Evolutionary conservation across 1,140 invertebrate species (phyloP).

Genomic region (Philopotamus ludificatus): DNA sequence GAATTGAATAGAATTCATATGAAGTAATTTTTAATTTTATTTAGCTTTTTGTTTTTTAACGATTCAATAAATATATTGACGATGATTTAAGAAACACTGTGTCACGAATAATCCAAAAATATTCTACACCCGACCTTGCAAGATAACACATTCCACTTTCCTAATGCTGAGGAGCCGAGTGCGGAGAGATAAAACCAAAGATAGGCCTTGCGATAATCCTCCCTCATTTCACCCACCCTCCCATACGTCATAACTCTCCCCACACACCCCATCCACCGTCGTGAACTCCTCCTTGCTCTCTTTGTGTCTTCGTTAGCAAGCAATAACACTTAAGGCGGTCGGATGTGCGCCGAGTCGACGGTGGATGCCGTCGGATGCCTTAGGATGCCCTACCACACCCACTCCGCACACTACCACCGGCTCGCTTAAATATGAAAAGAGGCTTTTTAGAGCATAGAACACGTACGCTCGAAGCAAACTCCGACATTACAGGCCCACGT

Average conservation of each 20-base stretch:
- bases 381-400: no score
- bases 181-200: neutral
- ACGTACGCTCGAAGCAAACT: neutral
- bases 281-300: neutral
- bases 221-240: neutral
- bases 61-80: no score
- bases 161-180: neutral
- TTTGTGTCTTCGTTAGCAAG: slow-evolving; percentile 14
- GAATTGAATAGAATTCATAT: no score
- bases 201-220: neutral
- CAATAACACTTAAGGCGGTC: slow-evolving; percentile 7
- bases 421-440: neutral
- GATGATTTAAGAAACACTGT: no score
- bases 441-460: neutral
- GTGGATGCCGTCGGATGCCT: no score
- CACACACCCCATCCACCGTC: neutral
- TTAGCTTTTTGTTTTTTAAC: no score
- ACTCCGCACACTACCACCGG: no score
- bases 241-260: neutral
- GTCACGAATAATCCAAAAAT: no score
- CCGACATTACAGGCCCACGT: neutral
- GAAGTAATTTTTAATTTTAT: no score
- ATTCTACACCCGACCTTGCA: no score
- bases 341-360: neutral
- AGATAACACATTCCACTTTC: no score